phyloP scores from a whole-genome alignment of 2,888 invertebrate species.

The Sisyra terminalis region DNA sequence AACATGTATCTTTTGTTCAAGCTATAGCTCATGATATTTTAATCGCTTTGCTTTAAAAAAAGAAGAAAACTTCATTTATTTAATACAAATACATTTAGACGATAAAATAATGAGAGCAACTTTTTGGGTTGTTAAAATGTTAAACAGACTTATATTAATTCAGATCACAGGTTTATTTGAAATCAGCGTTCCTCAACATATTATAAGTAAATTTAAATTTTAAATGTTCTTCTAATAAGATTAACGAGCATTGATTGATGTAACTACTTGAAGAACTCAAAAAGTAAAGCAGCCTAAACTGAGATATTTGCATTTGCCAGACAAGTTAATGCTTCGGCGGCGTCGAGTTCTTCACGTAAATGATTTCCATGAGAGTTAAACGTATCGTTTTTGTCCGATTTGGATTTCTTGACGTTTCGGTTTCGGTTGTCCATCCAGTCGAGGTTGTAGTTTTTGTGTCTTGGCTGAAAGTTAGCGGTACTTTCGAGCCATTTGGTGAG shows the following conservation, averaged over 20 bases:
- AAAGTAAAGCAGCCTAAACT: not conserved
- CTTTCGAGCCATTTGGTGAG: slow-evolving; percentile 62
- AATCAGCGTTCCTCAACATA: not conserved
- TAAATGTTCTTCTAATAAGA: not conserved
- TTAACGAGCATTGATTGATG: not conserved
- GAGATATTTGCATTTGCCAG: slow-evolving; percentile 30
- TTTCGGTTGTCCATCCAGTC: slow-evolving; percentile 35
- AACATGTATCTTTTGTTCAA: too few relatives aligned
- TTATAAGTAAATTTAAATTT: not conserved
- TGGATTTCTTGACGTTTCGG: slow-evolving; percentile 15
- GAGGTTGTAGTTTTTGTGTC: slow-evolving; percentile 46
- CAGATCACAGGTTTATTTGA: not conserved
- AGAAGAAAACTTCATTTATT: too few relatives aligned
- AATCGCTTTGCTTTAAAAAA: too few relatives aligned
- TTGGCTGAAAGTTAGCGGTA: slow-evolving; percentile 54
- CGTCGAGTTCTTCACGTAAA: slow-evolving; percentile 57
- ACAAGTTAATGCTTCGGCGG: slow-evolving; percentile 55
- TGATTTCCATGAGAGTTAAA: slow-evolving; percentile 23
- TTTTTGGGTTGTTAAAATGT: too few relatives aligned
- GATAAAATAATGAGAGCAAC: too few relatives aligned
- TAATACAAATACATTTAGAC: too few relatives aligned
- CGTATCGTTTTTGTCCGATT: slow-evolving; percentile 8
- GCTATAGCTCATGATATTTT: too few relatives aligned
- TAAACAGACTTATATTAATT: too few relatives aligned
- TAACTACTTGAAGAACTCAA: not conserved